Evolutionary conservation across 1,140 invertebrate genomes (phyloP).

Genomic region (Lasioglossum albipes): DNA sequence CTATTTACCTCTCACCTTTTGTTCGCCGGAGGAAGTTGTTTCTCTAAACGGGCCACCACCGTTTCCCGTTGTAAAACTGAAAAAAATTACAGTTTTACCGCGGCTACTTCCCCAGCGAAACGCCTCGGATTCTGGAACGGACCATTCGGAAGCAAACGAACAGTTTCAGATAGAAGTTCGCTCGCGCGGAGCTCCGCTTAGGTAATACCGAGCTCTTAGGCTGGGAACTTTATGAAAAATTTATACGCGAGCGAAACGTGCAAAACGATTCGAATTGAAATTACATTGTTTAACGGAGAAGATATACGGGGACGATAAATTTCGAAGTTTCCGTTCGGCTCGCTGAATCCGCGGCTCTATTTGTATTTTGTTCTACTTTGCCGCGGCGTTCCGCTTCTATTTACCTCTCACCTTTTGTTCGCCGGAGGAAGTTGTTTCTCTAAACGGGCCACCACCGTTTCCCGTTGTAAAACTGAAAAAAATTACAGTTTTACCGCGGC

Average conservation of each 20-base stretch:
- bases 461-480: background rate
- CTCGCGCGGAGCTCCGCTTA: too few relatives aligned
- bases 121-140: too few relatives aligned
- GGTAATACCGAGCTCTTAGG: too few relatives aligned
- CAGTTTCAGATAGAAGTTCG: background rate
- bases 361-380: slow-evolving; percentile 2
- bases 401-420: background rate
- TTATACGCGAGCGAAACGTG: background rate
- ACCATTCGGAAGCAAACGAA: background rate
- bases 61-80: background rate
- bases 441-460: background rate
- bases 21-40: background rate
- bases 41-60: background rate
- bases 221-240: background rate
- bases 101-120: background rate
- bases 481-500: background rate
- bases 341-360: background rate
- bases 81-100: background rate
- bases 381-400: background rate
- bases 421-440: background rate
- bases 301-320: slow-evolving; percentile 22
- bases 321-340: background rate
- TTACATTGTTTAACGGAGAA: too few relatives aligned
- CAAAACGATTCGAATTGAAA: too few relatives aligned
- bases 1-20: too few relatives aligned